Evolutionary conservation across 1,140 invertebrate genomes (phyloP).

Genomic region (Penaeus japonicus): DNA sequence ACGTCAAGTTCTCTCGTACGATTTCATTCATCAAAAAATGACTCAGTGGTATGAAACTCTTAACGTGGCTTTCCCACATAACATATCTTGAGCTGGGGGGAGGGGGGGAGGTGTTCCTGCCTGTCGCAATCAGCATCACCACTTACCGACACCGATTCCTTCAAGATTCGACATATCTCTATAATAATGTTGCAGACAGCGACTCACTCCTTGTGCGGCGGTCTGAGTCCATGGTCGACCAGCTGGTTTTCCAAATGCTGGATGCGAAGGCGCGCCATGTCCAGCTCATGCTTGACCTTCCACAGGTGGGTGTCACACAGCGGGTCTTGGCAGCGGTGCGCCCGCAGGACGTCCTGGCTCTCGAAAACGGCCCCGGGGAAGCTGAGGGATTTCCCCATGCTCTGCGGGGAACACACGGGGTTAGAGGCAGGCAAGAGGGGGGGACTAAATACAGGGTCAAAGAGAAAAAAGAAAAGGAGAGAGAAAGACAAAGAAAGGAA

Average conservation of each 20-base stretch:
- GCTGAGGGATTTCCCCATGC: conserved; percentile 82
- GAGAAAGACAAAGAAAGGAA: background rate
- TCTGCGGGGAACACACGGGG: conserved; percentile 67
- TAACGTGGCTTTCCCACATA: too few relatives aligned
- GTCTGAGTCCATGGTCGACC: conserved; percentile 77
- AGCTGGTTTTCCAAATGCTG: conserved; percentile 84
- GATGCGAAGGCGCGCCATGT: conserved; percentile 82
- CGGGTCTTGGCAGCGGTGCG: conserved; percentile 53
- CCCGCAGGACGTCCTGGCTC: conserved; percentile 71
- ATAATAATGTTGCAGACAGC: background rate
- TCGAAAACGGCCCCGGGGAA: conserved; percentile 89
- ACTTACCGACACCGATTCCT: background rate
- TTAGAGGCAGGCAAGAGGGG: background rate
- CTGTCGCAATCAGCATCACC: background rate
- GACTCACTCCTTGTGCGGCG: conserved; percentile 25
- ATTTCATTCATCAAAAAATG: too few relatives aligned
- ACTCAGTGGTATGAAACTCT: too few relatives aligned
- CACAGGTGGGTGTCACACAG: conserved; percentile 71
- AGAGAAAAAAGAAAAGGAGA: background rate
- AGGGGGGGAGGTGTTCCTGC: too few relatives aligned
- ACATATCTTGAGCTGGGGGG: too few relatives aligned
- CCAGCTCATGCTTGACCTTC: conserved; percentile 88
- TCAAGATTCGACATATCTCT: too few relatives aligned
- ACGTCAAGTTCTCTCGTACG: too few relatives aligned
- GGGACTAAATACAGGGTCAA: background rate